Percentiles rank a stretch among this genome's conserved stretches.
Conservation (phyloP, 2,113 vertebrate genomes). For the Lethenteron camtschaticum region DNA sequence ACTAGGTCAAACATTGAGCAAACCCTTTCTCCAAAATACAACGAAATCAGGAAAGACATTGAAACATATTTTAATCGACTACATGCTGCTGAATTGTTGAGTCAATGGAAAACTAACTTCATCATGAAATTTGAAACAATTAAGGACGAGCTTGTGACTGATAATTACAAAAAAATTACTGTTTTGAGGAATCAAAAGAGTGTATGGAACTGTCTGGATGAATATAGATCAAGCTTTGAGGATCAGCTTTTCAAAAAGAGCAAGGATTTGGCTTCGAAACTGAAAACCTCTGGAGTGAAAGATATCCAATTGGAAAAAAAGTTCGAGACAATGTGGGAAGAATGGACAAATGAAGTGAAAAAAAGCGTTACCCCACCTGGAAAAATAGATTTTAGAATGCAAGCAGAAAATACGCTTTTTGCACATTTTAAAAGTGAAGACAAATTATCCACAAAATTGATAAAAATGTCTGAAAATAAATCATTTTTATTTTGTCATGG, state of each 20-base stretch:
- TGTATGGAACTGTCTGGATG: constrained; percentile 11
- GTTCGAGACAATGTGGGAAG: constrained; percentile 16
- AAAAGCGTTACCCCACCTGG: background rate
- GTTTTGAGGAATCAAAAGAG: constrained; percentile 12
- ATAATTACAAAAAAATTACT: constrained; percentile 13
- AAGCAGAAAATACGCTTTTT: constrained; percentile 15
- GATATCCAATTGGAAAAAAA: constrained; percentile 11
- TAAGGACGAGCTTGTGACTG: constrained; percentile 11
- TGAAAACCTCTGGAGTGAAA: constrained; percentile 9
- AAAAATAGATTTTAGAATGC: constrained; percentile 9
- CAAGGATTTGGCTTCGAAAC: background rate
- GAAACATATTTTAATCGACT: constrained; percentile 18
- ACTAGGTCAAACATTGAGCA: background rate
- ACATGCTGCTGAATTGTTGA: constrained; percentile 6
- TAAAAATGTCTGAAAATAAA: background rate
- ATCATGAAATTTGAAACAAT: constrained; percentile 14
- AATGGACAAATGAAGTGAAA: constrained; percentile 13
- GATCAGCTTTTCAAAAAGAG: constrained; percentile 14
- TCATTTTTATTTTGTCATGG: background rate
- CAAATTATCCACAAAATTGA: background rate
- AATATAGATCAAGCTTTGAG: constrained; percentile 12
- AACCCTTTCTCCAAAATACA: constrained; percentile 3
- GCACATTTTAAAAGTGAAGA: constrained; percentile 11
- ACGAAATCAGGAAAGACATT: constrained; percentile 13
- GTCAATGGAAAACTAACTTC: constrained; percentile 17